Evolutionary conservation across 1,140 invertebrate genomes (phyloP), one percentile per base, ranked within the genome.

Genomic region (Mylabris phalerata): DNA sequence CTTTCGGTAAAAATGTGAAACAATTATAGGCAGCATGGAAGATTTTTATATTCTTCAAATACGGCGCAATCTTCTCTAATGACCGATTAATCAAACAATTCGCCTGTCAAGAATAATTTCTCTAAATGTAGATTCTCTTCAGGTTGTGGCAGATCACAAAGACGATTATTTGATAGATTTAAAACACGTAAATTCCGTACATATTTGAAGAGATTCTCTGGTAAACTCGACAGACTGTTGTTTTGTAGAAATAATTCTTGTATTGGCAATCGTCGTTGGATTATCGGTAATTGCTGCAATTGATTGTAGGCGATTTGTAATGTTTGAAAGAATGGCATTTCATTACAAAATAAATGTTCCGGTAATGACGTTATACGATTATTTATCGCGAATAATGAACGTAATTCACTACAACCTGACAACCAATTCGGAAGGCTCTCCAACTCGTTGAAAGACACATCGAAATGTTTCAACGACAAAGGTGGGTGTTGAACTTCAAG

Each of bases 11-110:
- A 11, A 77, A 80, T 3, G 85, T 85, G 13, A 92, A 77, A 46
- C 82, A 83, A 69, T 92, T 93, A 65, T 92, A 90, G 10, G 88
- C 87, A 13, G 87, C 77, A 66, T 92, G 88, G 24, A 93, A 73
- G 44, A 84, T 80, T 59, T 83, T 82, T 25, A 93, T 71, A 61
- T 83, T 84, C 5, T 82, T 79, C 24, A 91, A 76, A 62, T 62
- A 70, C 13, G 63, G 60, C 11, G 62, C 59, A 25, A 73, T 55
- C 19, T 83, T 79, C 56, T 88, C 84, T 47, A 88, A 75, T 5
- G 84, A 80, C 59, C 82, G 83, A 71, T 90, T 87, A 24, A 81
- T 84, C 48, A 92, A 77, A 67, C 85, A 87, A 75, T 92, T 92
- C 1, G 84, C 85, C 9, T n/a, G 88, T 88, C 48, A 91, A 68